Conservation (phyloP, 2,888 invertebrate species). For the Hyposoter dolosus region DNA sequence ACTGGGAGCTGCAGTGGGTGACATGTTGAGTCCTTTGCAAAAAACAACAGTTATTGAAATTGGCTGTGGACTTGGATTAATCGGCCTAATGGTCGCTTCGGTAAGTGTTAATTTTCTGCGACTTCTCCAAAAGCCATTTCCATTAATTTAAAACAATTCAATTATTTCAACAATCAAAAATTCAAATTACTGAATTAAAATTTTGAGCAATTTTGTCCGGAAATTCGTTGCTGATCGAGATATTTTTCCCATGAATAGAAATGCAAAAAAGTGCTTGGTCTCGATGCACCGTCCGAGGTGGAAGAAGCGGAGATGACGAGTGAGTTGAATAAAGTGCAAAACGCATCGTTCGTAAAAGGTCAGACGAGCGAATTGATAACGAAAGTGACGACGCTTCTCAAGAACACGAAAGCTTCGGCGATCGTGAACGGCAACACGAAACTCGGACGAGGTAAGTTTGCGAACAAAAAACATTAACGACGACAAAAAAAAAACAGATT, state of each 20-base stretch:
- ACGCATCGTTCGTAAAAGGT: constrained; percentile 82
- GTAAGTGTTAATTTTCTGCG: constrained; percentile 73
- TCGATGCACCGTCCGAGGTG: constrained; percentile 81
- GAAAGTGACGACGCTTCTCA: constrained; percentile 76
- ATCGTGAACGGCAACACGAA: constrained; percentile 81
- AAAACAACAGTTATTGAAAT: constrained; percentile 81
- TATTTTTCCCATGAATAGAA: constrained; percentile 74
- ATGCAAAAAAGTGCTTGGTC: constrained; percentile 82
- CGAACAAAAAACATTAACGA: background rate
- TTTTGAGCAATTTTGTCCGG: too few species aligned
- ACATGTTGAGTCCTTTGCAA: constrained; percentile 76
- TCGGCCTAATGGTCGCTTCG: constrained; percentile 81
- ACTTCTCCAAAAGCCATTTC: too few species aligned
- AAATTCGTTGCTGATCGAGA: background rate
- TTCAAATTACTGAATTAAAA: too few species aligned
- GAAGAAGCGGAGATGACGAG: constrained; percentile 83
- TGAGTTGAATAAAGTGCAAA: constrained; percentile 81
- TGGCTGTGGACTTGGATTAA: constrained; percentile 82
- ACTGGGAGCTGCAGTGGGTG: constrained; percentile 78
- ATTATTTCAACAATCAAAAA: too few species aligned
- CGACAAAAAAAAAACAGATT: background rate
- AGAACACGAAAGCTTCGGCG: constrained; percentile 78
- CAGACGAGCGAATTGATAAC: constrained; percentile 78
- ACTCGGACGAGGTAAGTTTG: constrained; percentile 79
- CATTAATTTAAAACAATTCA: too few species aligned